Percentiles rank a stretch among this genome's conserved stretches.
These are phyloP conservation scores for Galeruca laticollis DNA, from an alignment of 2,888 invertebrate genomes.

Conservation along the genomic window DNA sequence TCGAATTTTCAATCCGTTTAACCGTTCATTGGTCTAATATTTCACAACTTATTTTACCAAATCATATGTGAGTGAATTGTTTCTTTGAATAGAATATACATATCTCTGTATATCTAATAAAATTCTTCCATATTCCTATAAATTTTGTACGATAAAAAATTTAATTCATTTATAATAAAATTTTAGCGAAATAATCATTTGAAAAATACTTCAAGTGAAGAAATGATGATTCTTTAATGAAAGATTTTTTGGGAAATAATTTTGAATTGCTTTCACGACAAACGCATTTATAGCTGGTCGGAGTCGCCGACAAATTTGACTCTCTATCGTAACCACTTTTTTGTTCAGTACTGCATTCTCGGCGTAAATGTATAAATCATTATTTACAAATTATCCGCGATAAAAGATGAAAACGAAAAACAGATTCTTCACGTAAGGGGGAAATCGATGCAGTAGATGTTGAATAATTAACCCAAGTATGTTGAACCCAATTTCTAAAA, in stretches of 20 bases:
- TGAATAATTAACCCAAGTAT: conserved; percentile 33
- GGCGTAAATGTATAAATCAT: conserved; percentile 15
- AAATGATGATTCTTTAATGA: neutral
- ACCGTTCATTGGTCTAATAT: too few species aligned
- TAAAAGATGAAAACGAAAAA: conserved; percentile 28
- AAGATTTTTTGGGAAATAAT: conserved; percentile 1
- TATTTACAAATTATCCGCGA: conserved; percentile 33
- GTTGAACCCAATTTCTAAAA: conserved; percentile 38
- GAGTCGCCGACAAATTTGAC: conserved; percentile 2
- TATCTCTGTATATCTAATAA: neutral
- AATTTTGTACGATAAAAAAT: neutral
- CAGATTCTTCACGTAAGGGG: conserved; percentile 33
- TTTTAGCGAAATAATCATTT: neutral
- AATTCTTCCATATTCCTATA: neutral
- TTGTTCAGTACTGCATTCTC: conserved; percentile 15
- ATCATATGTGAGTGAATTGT: too few species aligned
- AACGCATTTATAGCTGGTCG: neutral
- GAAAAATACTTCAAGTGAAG: neutral
- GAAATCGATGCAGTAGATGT: conserved; percentile 26
- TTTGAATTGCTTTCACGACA: conserved; percentile 2
- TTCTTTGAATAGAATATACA: too few species aligned
- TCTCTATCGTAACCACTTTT: conserved; percentile 6
- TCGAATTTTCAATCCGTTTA: too few species aligned
- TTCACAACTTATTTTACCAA: too few species aligned
- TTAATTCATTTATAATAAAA: neutral